Base-by-base conservation (phyloP, 2,797 vertebrate genomes). In the Rhodeus uyekii region DNA sequence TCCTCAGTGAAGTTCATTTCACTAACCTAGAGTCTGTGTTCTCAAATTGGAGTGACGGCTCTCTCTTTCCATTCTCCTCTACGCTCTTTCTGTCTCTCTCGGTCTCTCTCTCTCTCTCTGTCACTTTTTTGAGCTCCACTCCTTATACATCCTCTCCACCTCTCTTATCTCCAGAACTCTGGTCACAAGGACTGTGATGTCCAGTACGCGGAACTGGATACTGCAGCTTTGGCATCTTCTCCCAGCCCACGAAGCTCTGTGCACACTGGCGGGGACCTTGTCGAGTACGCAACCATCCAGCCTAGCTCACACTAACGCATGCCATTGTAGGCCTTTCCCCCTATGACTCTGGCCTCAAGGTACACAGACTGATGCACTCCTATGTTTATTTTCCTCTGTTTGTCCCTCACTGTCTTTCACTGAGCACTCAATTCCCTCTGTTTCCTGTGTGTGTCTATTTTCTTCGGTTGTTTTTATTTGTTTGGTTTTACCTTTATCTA, bases 151-250 rank as follows among this genome's bases (percentile, higher is more conserved):
- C 91, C 88, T 88, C 86, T 92, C 68, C 87, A 46, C 92, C 93
- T 94, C 92, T 95, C 94, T 94, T 92, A 91, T 94, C 94, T 95
- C 93, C 94, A 98, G 97, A 96, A 92, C 89, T 93, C 95, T 92
- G 94, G 91, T 93, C 94, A 94, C 93, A 96, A 93, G 95, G 96
- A 97, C 93, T 93, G 94, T 88, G 95, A 97, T 87, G 92, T 97
- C 93, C 96, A 97, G 93, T 98, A 97, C 84, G 96, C 97, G 86
- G 96, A 99, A 93, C 95, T 98, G 96, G 97, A 99, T 93, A 96
- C 96, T 82, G 94, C 96, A 85, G 95, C 96, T 94, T 95, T 98
- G 95, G 94, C 95, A 90, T 95, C 95, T 73, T 90, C 93, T 87
- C 95, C 95, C 90, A 94, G 94, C 89, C 94, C 92, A 74, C 92